These are phyloP conservation scores for Illadopsis cleaveri DNA, from an alignment of 2,113 vertebrate genomes.

Conservation along the genomic window DNA sequence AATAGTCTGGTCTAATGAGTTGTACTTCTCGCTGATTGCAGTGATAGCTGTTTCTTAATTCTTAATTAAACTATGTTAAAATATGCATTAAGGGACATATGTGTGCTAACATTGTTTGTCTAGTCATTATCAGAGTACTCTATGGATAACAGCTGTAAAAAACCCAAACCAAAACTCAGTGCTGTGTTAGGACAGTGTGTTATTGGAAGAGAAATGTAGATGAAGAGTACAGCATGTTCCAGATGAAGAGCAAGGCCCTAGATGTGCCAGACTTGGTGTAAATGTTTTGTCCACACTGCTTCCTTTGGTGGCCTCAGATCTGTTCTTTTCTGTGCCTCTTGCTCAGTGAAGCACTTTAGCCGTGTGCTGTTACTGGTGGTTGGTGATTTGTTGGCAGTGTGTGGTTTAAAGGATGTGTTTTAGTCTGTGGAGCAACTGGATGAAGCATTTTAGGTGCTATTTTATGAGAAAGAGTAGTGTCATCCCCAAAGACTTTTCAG, in stretches of 20 bases:
- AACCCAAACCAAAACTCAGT: not conserved
- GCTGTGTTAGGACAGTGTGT: not conserved
- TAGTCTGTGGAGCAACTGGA: not conserved
- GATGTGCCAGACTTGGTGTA: not conserved
- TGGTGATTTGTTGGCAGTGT: not conserved
- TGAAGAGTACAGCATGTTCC: not conserved
- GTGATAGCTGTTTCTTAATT: conserved; percentile 12
- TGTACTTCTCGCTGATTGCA: conserved; percentile 9
- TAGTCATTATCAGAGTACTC: not conserved
- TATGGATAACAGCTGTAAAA: not conserved
- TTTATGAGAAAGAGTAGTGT: not conserved
- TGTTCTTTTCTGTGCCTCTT: not conserved
- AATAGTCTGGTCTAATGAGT: conserved; percentile 17
- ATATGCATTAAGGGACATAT: not conserved
- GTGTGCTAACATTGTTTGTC: not conserved
- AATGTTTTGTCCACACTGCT: not conserved
- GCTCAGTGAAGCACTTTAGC: not conserved
- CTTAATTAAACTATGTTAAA: conserved; percentile 18
- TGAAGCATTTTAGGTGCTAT: not conserved
- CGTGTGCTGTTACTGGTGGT: not conserved
- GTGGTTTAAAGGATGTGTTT: not conserved
- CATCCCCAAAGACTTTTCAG: not conserved
- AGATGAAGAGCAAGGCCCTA: not conserved
- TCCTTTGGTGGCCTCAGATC: not conserved
- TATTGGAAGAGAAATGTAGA: not conserved